Base-by-base conservation (phyloP, 2,797 vertebrate genomes). In the Pseudochirops cupreus region DNA sequence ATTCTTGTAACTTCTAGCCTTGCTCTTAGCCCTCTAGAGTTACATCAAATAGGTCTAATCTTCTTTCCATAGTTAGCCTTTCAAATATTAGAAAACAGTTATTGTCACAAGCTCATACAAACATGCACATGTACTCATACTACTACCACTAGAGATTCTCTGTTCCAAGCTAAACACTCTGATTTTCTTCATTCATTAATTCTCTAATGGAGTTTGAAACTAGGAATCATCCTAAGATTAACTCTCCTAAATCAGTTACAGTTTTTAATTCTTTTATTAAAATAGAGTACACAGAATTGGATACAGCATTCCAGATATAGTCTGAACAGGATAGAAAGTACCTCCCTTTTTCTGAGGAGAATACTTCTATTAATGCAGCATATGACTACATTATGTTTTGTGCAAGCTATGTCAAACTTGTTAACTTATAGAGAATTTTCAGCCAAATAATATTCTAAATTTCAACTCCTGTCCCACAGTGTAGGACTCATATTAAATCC, bases 351-450 rank as follows among this genome's bases (percentile, higher is more conserved):
- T 91, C 94, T 2, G 93, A 21, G 92, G 3, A 1, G 1, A 93
- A 31, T 91, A 26, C 1, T 46, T 93, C 74, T 91, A 26, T 91
- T 91, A 90, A 91, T 39, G 18, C 91, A 1, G 6, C 55, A 14
- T 93, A 94, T 93, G 91, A 96, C 29, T 95, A 31, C 50, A 95
- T 67, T 21, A 67, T 57, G 18, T 93, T 67, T 93, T 96, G 58
- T 11, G 92, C 54, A 46, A 55, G 29, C 2, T 90, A 11, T 50
- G 62, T n/a, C 93, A 95, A 90, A 87, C 21, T 2, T 95, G 4
- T 28, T 67, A 56, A 53, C 95, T 87, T 95, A n/a, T 4, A 94
- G 67, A 93, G 46, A 56, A 59, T 93, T 55, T 82, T 55, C 54
- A 67, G 82, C 13, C 93, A 87, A 67, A 93, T 58, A 56, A 90